Base-by-base conservation (phyloP, 2,888 invertebrate species). In the Hypomecis punctinalis region DNA sequence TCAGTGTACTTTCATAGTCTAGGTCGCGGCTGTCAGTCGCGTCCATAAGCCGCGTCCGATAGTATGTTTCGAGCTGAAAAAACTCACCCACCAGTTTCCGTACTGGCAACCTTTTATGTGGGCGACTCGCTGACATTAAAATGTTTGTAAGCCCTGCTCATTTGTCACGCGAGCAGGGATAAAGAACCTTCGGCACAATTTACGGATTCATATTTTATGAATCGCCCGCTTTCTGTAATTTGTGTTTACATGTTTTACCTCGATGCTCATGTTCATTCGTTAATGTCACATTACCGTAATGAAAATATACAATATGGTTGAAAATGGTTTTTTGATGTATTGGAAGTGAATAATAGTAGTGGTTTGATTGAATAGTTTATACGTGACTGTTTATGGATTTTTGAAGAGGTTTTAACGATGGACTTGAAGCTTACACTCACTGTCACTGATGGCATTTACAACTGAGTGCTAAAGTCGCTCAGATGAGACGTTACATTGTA, bases 201-300 rank as follows among this genome's bases (percentile, higher is more conserved):
- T 66, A 58, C 61, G 53, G 46, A 67, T 69, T 66, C 56, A 71
- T 71, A 67, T 63, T 69, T 63, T 63, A 71, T 69, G 61, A 63
- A 60, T 54, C 52, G 54, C 11, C 48, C 56, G 61, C 53, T 58
- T 63, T 57, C 57, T 49, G 56, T 59, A 42, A 49, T 49, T 53
- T 63, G 46, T 56, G 56, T 48, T 56, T 56, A 46, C 61, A 49
- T n/a, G n/a, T 4, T 61, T 61, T 49, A 48, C 53, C n/a, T 53
- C 52, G 39, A 51, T 47, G 49, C 37, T 47, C 37, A 53, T 67
- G 58, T 45, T 65, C 39, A 55, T 55, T 13, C 6, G n/a, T 55
- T 43, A 36, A 46, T 46, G 55, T 46, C 37, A 47, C n/a, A 10
- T 47, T 33, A 47, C 5, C 11, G 10, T 37, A 51, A 52, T 51